phyloP scores from a whole-genome alignment of 2,888 invertebrate genomes.

The Pegoplata infirma region DNA sequence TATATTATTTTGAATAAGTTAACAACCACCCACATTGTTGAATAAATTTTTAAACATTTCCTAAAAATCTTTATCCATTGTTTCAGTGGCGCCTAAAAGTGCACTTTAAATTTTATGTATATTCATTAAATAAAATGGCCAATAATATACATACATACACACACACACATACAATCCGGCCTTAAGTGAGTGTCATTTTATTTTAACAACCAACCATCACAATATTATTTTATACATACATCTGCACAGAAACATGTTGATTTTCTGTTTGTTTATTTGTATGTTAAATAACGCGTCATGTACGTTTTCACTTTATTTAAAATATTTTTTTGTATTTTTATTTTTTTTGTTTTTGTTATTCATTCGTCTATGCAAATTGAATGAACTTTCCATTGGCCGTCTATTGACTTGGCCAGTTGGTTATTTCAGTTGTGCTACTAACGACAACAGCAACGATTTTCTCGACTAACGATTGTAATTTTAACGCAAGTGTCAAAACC shows the following conservation, averaged over 20 bases:
- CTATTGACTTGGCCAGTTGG: background rate
- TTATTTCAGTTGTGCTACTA: background rate
- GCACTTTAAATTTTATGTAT: background rate
- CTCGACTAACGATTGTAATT: slow-evolving; percentile 33
- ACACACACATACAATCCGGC: background rate
- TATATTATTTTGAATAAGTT: too few species aligned
- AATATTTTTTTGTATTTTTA: too few species aligned
- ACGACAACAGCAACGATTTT: background rate
- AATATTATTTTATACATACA: background rate
- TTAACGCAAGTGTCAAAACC: slow-evolving; percentile 37
- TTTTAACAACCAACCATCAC: background rate
- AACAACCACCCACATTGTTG: too few species aligned
- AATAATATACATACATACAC: too few species aligned
- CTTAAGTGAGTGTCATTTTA: background rate
- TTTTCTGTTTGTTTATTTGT: background rate
- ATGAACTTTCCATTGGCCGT: background rate
- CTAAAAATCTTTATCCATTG: too few species aligned
- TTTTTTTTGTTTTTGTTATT: background rate
- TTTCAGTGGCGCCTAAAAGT: background rate
- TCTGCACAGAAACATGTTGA: background rate
- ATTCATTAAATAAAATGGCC: background rate
- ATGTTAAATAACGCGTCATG: background rate
- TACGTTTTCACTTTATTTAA: background rate
- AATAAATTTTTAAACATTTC: too few species aligned
- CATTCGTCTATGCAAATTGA: background rate